Evolutionary conservation across 2,113 vertebrate genomes (phyloP).

Genomic region (Desmodus rotundus): DNA sequence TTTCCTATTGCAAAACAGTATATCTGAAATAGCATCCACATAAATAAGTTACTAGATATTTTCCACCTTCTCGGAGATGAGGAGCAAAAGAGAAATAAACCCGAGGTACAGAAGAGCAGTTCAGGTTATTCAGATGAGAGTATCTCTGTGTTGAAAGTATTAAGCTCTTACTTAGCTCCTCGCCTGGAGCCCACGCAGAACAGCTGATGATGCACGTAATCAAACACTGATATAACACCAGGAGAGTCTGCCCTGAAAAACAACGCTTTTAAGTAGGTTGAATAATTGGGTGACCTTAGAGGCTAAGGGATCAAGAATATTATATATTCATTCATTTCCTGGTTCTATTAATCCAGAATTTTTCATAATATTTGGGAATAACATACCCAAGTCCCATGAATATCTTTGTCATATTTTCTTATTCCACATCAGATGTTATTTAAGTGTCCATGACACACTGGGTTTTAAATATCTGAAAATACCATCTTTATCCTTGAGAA

Average conservation of each 20-base stretch:
- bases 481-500: neutral
- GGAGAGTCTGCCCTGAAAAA: neutral
- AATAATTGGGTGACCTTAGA: neutral
- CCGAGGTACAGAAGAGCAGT: neutral
- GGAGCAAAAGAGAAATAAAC: neutral
- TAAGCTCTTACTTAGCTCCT: neutral
- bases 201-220: neutral
- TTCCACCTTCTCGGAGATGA: neutral
- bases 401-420: neutral
- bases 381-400: neutral
- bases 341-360: neutral
- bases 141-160: conserved; percentile 35
- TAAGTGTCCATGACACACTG: neutral
- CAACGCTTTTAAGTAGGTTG: neutral
- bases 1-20: neutral
- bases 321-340: neutral
- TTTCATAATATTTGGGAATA: neutral
- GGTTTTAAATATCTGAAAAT: conserved; percentile 23
- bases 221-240: neutral
- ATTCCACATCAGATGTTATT: neutral
- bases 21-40: neutral
- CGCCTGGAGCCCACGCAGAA: neutral
- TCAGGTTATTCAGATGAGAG: neutral
- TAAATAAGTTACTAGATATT: neutral
- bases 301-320: neutral